phyloP scores from a whole-genome alignment of 2,113 vertebrate species.

The Zosterops japonicus region DNA sequence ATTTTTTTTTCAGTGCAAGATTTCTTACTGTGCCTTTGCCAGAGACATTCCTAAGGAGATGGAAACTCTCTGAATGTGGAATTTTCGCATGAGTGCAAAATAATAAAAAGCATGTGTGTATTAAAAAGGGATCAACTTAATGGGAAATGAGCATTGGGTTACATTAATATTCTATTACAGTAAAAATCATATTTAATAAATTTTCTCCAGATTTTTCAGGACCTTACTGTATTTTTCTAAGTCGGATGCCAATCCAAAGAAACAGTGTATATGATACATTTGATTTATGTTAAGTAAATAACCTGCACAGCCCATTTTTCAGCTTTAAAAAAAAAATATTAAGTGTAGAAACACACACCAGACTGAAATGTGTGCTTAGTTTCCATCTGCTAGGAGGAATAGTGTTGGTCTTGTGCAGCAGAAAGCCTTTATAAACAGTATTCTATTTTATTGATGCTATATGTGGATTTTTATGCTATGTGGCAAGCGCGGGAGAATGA shows the following conservation, averaged over 20 bases:
- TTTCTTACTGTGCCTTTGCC: slow-evolving; percentile 70
- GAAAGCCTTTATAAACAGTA: slow-evolving; percentile 73
- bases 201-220: slow-evolving; percentile 76
- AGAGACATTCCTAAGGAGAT: slow-evolving; percentile 81
- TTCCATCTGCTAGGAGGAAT: slow-evolving; percentile 60
- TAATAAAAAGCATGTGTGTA: slow-evolving; percentile 89
- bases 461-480: slow-evolving; percentile 63
- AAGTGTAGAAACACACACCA: slow-evolving; percentile 76
- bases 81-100: slow-evolving; percentile 85
- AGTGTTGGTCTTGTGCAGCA: slow-evolving; percentile 69
- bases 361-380: slow-evolving; percentile 59
- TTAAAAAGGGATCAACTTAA: slow-evolving; percentile 81
- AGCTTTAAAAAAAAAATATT: slow-evolving; percentile 33
- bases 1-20: slow-evolving; percentile 47
- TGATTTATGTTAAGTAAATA: slow-evolving; percentile 84
- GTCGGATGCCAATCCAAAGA: slow-evolving; percentile 75
- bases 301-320: slow-evolving; percentile 66
- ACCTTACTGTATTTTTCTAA: slow-evolving; percentile 80
- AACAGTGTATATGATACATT: slow-evolving; percentile 72
- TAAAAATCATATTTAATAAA: slow-evolving; percentile 86
- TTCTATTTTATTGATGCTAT: slow-evolving; percentile 72
- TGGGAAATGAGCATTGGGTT: slow-evolving; percentile 83
- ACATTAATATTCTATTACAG: slow-evolving; percentile 87
- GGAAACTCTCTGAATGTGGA: slow-evolving; percentile 84
- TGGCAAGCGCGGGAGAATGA: slow-evolving; percentile 42